phyloP scores from a whole-genome alignment of 2,888 invertebrate genomes.

The Bembecia ichneumoniformis region DNA sequence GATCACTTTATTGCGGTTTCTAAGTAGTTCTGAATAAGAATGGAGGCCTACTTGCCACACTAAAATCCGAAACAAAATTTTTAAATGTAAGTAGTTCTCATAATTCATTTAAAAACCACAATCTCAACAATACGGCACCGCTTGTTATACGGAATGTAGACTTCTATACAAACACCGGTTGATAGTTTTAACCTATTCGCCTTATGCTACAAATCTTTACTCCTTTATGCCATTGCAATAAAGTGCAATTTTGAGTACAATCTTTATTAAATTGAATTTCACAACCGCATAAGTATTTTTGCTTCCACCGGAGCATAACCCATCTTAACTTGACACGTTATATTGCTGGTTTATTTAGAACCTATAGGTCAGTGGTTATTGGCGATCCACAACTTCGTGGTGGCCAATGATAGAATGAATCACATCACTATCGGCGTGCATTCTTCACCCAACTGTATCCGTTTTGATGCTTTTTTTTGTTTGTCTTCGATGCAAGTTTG shows the following conservation, averaged over 20 bases:
- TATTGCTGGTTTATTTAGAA: not conserved
- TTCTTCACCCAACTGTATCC: slow-evolving; percentile 55
- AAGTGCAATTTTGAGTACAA: not conserved
- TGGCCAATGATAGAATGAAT: slow-evolving; percentile 61
- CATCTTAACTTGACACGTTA: not conserved
- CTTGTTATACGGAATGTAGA: slow-evolving; percentile 48
- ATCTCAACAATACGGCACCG: slow-evolving; percentile 38
- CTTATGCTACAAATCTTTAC: not conserved
- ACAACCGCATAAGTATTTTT: not conserved
- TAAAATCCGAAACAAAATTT: too few relatives aligned
- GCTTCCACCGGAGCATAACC: not conserved
- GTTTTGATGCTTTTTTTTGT: slow-evolving; percentile 38
- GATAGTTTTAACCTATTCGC: not conserved
- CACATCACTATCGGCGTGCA: slow-evolving; percentile 53
- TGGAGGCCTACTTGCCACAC: too few relatives aligned
- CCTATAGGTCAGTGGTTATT: slow-evolving; percentile 2
- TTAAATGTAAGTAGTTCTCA: too few relatives aligned
- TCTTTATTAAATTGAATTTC: not conserved
- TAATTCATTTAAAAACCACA: slow-evolving; percentile 20
- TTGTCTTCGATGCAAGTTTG: slow-evolving; percentile 33
- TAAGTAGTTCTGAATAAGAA: too few relatives aligned
- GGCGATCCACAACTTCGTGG: slow-evolving; percentile 40
- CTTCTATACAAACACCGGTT: slow-evolving; percentile 21
- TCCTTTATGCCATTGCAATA: not conserved
- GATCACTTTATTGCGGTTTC: too few relatives aligned